Base-by-base conservation (phyloP, 1,140 invertebrate genomes). In the Caerostris extrusa region DNA sequence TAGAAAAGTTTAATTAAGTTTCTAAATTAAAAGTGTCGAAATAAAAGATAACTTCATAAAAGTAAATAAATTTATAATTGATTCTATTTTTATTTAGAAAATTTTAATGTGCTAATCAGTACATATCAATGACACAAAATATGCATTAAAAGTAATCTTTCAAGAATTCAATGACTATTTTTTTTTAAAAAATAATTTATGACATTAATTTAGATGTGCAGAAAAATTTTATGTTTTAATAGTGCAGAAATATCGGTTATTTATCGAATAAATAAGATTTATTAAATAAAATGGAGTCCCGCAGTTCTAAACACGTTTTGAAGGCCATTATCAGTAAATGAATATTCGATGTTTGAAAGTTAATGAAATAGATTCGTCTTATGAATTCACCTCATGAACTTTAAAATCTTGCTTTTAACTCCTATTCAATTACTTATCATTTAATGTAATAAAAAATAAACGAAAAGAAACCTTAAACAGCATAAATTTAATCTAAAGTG, bases 51-150 rank as follows among this genome's bases (percentile, higher is more conserved):
- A 67, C n/a, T 67, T 67, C n/a, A 67, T n/a, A 17, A 67, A 67
- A n/a, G 61, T 67, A 67, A 67, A 67, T 67, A 67, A 67, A 67
- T 67, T 67, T n/a, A 67, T 67, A 67, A 67, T 67, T 67, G 61
- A 67, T 14, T 67, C n/a, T 67, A 5, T n/a, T 14, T 34, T 67
- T 67, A 67, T 67, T 67, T 17, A 67, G 61, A 67, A 67, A 17
- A 14, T 67, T 34, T 17, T 17, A 67, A 67, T n/a, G 61, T 17
- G 61, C 61, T 14, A 67, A n/a, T 67, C 61, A n/a, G n/a, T 17
- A 14, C 12, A 5, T n/a, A n/a, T n/a, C n/a, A 67, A 67, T 67
- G n/a, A 67, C 5, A 12, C 5, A 67, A 67, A 67, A 6, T 67
- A 5, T 5, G 14, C 61, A 17, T 67, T 67, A 17, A 67, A 67